These are phyloP conservation scores for Synanthedon myopaeformis DNA, from an alignment of 2,888 invertebrate species.

Conservation along the genomic window DNA sequence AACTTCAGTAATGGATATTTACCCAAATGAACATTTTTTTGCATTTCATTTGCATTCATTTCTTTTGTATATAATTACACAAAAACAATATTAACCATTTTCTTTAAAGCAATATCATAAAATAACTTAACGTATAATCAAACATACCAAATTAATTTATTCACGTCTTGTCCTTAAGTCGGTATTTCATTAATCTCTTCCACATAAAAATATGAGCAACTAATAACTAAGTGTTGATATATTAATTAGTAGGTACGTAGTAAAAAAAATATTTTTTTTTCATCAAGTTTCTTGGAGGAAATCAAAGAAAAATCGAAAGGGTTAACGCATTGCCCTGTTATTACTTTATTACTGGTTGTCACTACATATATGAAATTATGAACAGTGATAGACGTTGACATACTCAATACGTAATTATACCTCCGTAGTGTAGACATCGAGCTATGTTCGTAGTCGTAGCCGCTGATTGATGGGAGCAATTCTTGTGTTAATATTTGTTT, in stretches of 20 bases:
- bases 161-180: no score
- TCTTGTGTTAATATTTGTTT: not conserved
- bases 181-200: slow-evolving; percentile 9
- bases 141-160: slow-evolving; percentile 5
- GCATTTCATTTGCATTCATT: no score
- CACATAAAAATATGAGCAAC: no score
- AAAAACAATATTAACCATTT: no score
- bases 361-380: slow-evolving; percentile 8
- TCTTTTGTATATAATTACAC: no score
- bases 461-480: not conserved
- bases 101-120: no score
- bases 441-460: not conserved
- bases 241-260: slow-evolving; percentile 39
- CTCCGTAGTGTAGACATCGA: not conserved
- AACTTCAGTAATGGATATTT: no score
- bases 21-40: no score
- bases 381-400: slow-evolving; percentile 43
- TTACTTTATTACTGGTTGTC: slow-evolving; percentile 54
- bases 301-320: slow-evolving; percentile 62
- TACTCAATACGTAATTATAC: slow-evolving; percentile 13
- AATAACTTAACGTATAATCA: slow-evolving; percentile 8
- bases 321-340: slow-evolving; percentile 42
- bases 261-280: slow-evolving; percentile 26
- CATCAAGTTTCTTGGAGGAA: slow-evolving; percentile 30
- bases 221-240: slow-evolving; percentile 28